Evolutionary conservation across 2,797 vertebrate species (phyloP), one percentile per base, ranked within the genome.

Genomic region (Dendrocincla fuliginosa): DNA sequence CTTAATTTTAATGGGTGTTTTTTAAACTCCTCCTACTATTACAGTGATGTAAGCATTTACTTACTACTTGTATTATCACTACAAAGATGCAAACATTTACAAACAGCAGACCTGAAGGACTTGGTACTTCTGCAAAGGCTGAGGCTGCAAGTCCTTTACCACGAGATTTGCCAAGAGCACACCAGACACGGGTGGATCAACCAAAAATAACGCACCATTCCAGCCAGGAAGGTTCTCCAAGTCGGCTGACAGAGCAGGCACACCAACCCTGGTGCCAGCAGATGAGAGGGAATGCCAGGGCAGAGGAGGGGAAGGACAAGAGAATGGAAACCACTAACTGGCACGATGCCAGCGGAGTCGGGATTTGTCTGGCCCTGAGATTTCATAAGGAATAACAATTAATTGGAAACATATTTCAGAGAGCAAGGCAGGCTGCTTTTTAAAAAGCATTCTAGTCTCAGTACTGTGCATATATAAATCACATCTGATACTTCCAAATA

Each of bases 351-450:
- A 94, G 50, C 1, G 0, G 64, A 53, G 57, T 12, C 0, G 2
- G 13, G 56, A 73, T 50, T 84, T 63, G 56, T 49, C 67, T 33
- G 35, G 46, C 68, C 46, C 17, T 1, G 3, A 69, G 84, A 83
- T 83, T 87, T 90, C 80, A n/a, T 32, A 35, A 70, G 86, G 64
- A 89, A 74, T 70, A 87, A 35, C 82, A 90, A 91, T 87, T 77
- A 63, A 74, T 8, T 74, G 18, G 64, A 92, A 93, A 75, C 3
- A 2, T 22, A 41, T 63, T 84, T 67, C 46, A 63, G 41, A 78
- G 10, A 68, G 25, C n/a, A 57, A 59, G n/a, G 35, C 12, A 81
- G 53, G 27, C 22, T 60, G 44, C 10, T 69, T 91, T 85, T 63
- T 3, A 25, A 25, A 79, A 76, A 59, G 23, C 32, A 57, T 42